Evolutionary conservation across 1,140 invertebrate genomes (phyloP), one percentile per base, ranked within the genome.

Genomic region (Chironomus tepperi): DNA sequence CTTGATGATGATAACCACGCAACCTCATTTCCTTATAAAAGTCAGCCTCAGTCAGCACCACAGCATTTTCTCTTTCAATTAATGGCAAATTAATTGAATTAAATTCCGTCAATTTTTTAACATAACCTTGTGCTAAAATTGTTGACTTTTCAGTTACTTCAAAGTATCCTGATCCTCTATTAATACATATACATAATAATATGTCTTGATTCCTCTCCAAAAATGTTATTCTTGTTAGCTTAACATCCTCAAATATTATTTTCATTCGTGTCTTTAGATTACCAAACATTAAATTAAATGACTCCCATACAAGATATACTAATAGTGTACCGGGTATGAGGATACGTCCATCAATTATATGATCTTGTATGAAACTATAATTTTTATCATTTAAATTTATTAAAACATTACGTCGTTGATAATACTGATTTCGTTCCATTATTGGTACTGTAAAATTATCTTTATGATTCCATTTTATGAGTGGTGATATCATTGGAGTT

Each of bases 81-180:
- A 86, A 86, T 1, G 24, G 24, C 24, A 34, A 34, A 34, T 34
- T 85, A 83, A 7, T 87, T 80, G 47, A 1, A 73, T 75, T 67
- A 77, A 77, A 9, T 75, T 43, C 8, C 65, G 24, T 9, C 43
- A 73, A 43, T 79, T 81, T 80, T 77, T 86, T 87, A 74, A 97
- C 92, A 76, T 84, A 85, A 21, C 95, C 95, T 1, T 89, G 90
- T 0, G 95, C 94, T 7, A 89, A 90, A 15, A 96, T 84, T 21
- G 89, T 87, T 12, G 91, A 94, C 77, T 90, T 89, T 84, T 98
- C 96, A 77, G 90, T 90, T 34, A 99, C 90, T 80, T 98, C 94
- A 86, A 98, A 99, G 67, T 94, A 88, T 7, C 95, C 95, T 57
- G 88, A 91, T 21, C 90, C 98, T 96, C 0, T 96, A 98, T 10